Conservation (phyloP, 2,888 invertebrate species). For the Morpho achilles region DNA sequence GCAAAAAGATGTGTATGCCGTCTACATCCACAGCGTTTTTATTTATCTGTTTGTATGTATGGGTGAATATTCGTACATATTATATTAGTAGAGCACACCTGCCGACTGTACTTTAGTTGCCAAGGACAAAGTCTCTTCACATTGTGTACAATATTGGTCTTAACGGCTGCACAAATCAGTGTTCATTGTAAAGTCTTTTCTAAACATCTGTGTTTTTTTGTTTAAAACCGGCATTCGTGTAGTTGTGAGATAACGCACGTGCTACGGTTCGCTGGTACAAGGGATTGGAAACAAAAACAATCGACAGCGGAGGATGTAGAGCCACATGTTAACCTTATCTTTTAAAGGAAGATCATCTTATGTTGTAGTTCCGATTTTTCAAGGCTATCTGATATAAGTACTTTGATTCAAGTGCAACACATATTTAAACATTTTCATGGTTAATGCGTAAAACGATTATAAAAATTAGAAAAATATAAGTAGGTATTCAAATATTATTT, state of each 20-base stretch:
- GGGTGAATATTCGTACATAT: slow-evolving; percentile 34
- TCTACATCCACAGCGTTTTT: slow-evolving; percentile 24
- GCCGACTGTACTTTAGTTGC: slow-evolving; percentile 25
- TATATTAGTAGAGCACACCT: slow-evolving; percentile 39
- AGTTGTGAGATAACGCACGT: slow-evolving; percentile 51
- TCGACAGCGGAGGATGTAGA: not conserved
- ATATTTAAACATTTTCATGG: too few relatives aligned
- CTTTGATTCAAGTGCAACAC: too few relatives aligned
- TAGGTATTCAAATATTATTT: too few relatives aligned
- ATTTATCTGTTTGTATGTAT: slow-evolving; percentile 23
- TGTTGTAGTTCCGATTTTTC: too few relatives aligned
- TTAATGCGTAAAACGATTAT: too few relatives aligned
- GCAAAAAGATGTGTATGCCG: slow-evolving; percentile 44
- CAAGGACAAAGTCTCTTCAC: slow-evolving; percentile 22
- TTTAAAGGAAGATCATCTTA: too few relatives aligned
- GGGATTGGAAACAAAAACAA: slow-evolving; percentile 14
- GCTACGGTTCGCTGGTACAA: slow-evolving; percentile 39
- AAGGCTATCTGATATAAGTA: too few relatives aligned
- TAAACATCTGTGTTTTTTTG: slow-evolving; percentile 59
- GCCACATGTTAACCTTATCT: too few relatives aligned
- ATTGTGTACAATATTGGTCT: slow-evolving; percentile 38
- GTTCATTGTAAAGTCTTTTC: slow-evolving; percentile 45
- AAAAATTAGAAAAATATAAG: too few relatives aligned
- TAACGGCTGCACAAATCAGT: slow-evolving; percentile 36
- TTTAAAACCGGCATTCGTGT: slow-evolving; percentile 36